These are phyloP conservation scores for Nemapogon koenigi DNA, from an alignment of 2,888 invertebrate genomes.

Conservation along the genomic window DNA sequence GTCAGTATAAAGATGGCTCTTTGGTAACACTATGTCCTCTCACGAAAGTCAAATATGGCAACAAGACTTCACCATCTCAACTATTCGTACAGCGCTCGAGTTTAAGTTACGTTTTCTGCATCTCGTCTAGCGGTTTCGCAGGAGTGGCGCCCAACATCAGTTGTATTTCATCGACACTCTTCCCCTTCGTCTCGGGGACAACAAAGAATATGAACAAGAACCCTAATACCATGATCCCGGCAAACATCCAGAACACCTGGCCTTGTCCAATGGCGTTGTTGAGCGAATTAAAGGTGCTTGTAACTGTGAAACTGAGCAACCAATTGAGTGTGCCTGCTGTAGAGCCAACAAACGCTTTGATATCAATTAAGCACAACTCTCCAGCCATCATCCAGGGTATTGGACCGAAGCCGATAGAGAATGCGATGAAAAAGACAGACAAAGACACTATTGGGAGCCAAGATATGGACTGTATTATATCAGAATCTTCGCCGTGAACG, in stretches of 20 bases:
- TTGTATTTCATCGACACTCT: conserved; percentile 72
- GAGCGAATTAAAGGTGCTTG: conserved; percentile 72
- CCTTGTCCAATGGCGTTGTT: conserved; percentile 63
- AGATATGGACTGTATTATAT: conserved; percentile 59
- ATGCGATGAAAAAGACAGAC: conserved; percentile 79
- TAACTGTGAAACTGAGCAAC: conserved; percentile 81
- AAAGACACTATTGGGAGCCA: conserved; percentile 80
- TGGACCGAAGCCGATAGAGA: conserved; percentile 86
- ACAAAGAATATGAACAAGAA: conserved; percentile 71
- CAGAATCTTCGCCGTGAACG: conserved; percentile 27
- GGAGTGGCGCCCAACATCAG: conserved; percentile 46
- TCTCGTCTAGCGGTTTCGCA: conserved; percentile 19
- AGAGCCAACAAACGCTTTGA: conserved; percentile 78
- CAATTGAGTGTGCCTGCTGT: conserved; percentile 84
- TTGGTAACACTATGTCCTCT: too few species aligned
- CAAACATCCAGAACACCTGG: conserved; percentile 78
- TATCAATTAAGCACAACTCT: conserved; percentile 81
- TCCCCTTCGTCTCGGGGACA: conserved; percentile 74
- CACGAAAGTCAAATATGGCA: too few species aligned
- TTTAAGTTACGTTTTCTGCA: too few species aligned
- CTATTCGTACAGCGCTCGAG: too few species aligned
- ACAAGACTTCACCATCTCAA: too few species aligned
- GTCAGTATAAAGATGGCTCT: too few species aligned
- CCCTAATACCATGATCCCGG: conserved; percentile 69
- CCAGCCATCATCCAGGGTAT: conserved; percentile 87